These are phyloP conservation scores for Drosophila lini DNA, from an alignment of 1,140 invertebrate genomes.

Conservation along the genomic window DNA sequence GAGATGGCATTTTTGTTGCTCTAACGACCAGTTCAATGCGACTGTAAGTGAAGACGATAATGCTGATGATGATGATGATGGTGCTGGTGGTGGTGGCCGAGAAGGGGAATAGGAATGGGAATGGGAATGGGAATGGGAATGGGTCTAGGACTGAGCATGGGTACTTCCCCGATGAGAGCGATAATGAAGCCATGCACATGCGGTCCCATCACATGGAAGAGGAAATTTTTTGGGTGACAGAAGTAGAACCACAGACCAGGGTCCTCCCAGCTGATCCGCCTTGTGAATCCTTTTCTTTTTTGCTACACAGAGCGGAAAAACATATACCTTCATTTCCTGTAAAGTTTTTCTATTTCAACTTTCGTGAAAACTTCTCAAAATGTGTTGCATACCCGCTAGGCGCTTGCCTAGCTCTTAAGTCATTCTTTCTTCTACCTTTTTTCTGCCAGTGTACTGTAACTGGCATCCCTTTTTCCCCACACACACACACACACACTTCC, in stretches of 20 bases:
- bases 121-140: neutral
- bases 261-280: slow-evolving; percentile 11
- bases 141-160: neutral
- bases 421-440: neutral
- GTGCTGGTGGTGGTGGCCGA: too few species aligned
- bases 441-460: slow-evolving; percentile 23
- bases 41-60: slow-evolving; percentile 49
- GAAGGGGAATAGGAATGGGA: slow-evolving; percentile 3
- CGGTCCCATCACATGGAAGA: slow-evolving; percentile 14
- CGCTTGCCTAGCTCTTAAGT: neutral
- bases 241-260: slow-evolving; percentile 43
- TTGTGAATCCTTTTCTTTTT: slow-evolving; percentile 28
- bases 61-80: slow-evolving; percentile 27
- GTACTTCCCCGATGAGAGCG: slow-evolving; percentile 29
- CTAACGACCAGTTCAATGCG: slow-evolving; percentile 33
- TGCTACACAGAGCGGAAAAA: neutral
- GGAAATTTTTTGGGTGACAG: neutral
- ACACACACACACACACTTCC: slow-evolving; percentile 25
- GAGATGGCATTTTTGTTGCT: slow-evolving; percentile 62
- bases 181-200: slow-evolving; percentile 75
- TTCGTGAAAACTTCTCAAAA: neutral
- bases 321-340: too few species aligned
- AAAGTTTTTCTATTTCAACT: neutral
- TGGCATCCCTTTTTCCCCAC: slow-evolving; percentile 40
- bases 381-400: neutral